Base-by-base conservation (phyloP, 2,113 vertebrate genomes). In the Falco punctatus region DNA sequence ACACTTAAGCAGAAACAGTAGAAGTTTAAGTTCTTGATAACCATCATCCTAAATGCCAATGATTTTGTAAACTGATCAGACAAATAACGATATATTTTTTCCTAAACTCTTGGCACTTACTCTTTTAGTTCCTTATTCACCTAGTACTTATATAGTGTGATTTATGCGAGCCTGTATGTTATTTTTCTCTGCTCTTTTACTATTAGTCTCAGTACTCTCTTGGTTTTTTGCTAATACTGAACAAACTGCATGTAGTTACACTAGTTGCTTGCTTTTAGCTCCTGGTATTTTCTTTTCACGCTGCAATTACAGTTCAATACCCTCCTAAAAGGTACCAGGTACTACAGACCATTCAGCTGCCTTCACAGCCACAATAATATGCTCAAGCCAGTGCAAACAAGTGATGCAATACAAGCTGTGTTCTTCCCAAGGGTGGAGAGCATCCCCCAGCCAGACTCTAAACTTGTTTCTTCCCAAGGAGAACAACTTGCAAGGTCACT, bases 311-410 rank as follows among this genome's bases (percentile, higher is more conserved):
- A 30, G 74, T 27, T 24, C 27, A 81, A 32, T 55, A 38, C 19
- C 35, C 18, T 83, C 49, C 80, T 71, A 62, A 75, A 88, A 73
- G 75, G 80, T 58, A 73, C 49, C 80, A 81, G 87, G 72, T 65
- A 73, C 64, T 59, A 61, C 58, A 83, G 74, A 82, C 42, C 84
- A 62, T 70, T 79, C 70, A 66, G n/a, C 62, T 91, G 81, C 81
- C 81, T 91, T 89, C 62, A 70, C 62, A 87, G 81, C 33, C 32
- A 61, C 70, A 94, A 75, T 19, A 71, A 65, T 23, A n/a, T 6
- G 17, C 58, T 90, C 1, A 3, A 88, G 92, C 89, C 92, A 97
- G 78, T 40, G 74, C 84, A 97, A 95, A 96, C 89, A 97, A 96
- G 74, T 95, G 94, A 95, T 73, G 94, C 74, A 94, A 91, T 70